Evolutionary conservation across 2,888 invertebrate species (phyloP), one percentile per base, ranked within the genome.

Genomic region (Brassicogethes aeneus): DNA sequence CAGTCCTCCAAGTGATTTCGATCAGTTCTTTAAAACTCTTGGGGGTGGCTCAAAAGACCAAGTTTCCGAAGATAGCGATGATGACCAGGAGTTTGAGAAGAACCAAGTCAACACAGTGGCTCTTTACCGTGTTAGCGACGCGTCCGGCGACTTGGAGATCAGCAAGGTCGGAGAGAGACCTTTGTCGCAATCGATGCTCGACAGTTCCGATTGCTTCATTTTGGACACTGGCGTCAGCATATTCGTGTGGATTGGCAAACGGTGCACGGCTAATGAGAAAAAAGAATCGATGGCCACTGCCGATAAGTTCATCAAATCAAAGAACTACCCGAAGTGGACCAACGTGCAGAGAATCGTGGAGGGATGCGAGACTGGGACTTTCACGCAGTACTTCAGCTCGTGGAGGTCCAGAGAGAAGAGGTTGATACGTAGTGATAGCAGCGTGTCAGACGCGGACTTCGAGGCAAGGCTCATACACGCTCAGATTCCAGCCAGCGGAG

Each of bases 171-270:
- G 75, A 2, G 69, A 80, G 39, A 86, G 84, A 49, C 91, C 90
- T 0, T 70, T 84, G 55, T 75, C 75, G 29, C 83, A 85, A 57
- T 78, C 80, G 12, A 74, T 80, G 60, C 70, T 89, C 2, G 79
- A 84, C 47, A 76, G 80, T 5, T 78, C 80, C 63, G 88, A 89
- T 55, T 82, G 82, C 53, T 91, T 86, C 56, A 80, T 90, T 40
- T 65, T 91, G 66, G 89, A 90, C 57, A 85, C 87, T 0, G 76
- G 78, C 0, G 75, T 74, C 35, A 81, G 85, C 1, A 77, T 91
- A 34, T 91, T 80, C 61, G 86, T 87, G 0, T 91, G 90, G 91
- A 77, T 86, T 30, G 91, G 91, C 1, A 85, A 80, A 54, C 75
- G 80, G 38, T 78, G 86, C 17, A 80, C 81, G 1, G 69, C 70